Base-by-base conservation (phyloP, 2,888 invertebrate species). In the Macaria notata region DNA sequence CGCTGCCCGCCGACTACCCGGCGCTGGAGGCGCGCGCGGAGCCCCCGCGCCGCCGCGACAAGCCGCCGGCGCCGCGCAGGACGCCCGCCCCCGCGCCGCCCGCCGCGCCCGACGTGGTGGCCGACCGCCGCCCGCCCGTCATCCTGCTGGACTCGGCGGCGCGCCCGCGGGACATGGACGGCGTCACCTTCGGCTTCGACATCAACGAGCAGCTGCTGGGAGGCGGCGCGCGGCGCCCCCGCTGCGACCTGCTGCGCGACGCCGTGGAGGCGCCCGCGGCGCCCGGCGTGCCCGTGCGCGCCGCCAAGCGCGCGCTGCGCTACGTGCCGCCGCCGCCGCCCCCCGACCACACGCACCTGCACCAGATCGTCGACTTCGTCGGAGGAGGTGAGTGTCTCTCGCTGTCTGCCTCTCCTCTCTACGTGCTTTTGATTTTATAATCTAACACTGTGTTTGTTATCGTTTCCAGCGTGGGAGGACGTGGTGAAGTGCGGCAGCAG, bases 141-240 rank as follows among this genome's bases (percentile, higher is more conserved):
- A 94, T 95, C 61, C 94, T 96, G 76, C 86, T 95, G 65, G 93
- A 95, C 79, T 94, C 94, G 73, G 89, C 92, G 62, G 81, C 81
- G 63, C 75, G 81, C 51, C 79, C 87, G 68, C 92, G 74, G 65
- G 88, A 88, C 69, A 93, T 95, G 83, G 93, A 93, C 75, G 95
- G 94, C 72, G 93, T 96, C 57, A 96, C 96, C 41, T 97, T 97
- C 83, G 96, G 96, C 9, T 96, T 96, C 84, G 96, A 95, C 76
- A 89, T 96, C 60, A 95, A 96, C 84, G 94, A 95, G 83, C 94
- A 94, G 79, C 89, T 96, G 72, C 85, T 95, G 71, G 88, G 92
- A 59, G 88, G 88, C 4, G 84, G 82, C 36, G 63, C 66, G 62
- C 74, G 77, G 19, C 73, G 76, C 30, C 73, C 74, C 61, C 79